These are phyloP conservation scores for Todiramphus chloris DNA, from an alignment of 2,113 vertebrate genomes.

Conservation along the genomic window DNA sequence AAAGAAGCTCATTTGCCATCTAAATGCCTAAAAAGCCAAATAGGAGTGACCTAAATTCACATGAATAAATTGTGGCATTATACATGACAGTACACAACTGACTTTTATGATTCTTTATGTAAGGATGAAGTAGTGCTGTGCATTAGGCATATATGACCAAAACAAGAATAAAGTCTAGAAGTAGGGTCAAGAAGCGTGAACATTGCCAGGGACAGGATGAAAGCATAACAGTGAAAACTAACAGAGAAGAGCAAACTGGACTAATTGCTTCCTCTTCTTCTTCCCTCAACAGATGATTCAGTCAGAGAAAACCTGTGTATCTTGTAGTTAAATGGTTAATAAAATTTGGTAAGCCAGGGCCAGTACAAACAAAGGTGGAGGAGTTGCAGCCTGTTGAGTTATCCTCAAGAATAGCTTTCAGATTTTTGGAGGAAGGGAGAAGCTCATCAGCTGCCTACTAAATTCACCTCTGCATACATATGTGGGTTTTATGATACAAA, in stretches of 20 bases:
- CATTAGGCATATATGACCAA: neutral
- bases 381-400: neutral
- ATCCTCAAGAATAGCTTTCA: neutral
- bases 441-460: neutral
- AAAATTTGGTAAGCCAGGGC: neutral
- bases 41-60: rapidly evolving
- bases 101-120: neutral
- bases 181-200: neutral
- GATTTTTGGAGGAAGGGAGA: neutral
- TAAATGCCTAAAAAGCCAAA: neutral
- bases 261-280: neutral
- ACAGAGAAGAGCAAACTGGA: neutral
- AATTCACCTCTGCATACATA: neutral
- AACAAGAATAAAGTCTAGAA: neutral
- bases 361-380: neutral
- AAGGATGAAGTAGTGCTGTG: neutral
- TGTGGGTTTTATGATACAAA: neutral
- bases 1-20: neutral
- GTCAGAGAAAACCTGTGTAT: neutral
- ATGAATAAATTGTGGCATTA: neutral
- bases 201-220: neutral
- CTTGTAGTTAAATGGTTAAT: neutral
- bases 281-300: neutral
- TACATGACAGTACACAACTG: neutral
- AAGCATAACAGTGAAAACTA: neutral